phyloP scores from a whole-genome alignment of 1,140 invertebrate species.

The Microplitis demolitor region DNA sequence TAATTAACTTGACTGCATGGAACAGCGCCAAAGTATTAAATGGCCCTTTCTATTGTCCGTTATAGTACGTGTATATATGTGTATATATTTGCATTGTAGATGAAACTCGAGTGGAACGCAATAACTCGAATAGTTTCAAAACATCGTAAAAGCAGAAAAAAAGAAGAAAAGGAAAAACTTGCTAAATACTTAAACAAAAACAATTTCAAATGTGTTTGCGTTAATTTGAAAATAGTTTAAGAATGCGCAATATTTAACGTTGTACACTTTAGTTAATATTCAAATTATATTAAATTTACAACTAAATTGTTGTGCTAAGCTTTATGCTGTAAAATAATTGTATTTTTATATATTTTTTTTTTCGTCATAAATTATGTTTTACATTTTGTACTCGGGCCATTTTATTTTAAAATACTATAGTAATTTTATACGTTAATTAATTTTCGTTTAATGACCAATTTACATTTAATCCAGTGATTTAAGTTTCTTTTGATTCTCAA shows the following conservation, averaged over 20 bases:
- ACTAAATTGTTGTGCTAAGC: too few relatives aligned
- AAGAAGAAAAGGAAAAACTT: background rate
- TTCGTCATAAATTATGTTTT: background rate
- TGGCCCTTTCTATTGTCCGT: background rate
- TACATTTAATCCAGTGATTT: too few relatives aligned
- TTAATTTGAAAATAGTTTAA: conserved; percentile 4
- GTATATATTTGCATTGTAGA: conserved; percentile 5
- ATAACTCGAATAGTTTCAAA: conserved; percentile 8
- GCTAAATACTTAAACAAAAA: background rate
- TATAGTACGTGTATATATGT: too few relatives aligned
- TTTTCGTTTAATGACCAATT: background rate
- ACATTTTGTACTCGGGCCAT: conserved; percentile 16
- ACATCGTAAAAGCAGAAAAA: background rate
- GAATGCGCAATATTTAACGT: background rate
- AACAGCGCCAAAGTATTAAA: conserved; percentile 1
- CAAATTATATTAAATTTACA: too few relatives aligned
- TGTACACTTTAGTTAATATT: background rate
- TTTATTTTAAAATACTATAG: background rate
- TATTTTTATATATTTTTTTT: background rate
- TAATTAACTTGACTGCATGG: background rate
- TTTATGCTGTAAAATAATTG: too few relatives aligned
- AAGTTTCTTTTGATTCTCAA: background rate
- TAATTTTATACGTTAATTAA: background rate
- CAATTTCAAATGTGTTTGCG: background rate
- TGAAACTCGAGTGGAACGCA: conserved; percentile 1